phyloP scores from a whole-genome alignment of 1,140 invertebrate genomes.

The Anagrus nilaparvatae region DNA sequence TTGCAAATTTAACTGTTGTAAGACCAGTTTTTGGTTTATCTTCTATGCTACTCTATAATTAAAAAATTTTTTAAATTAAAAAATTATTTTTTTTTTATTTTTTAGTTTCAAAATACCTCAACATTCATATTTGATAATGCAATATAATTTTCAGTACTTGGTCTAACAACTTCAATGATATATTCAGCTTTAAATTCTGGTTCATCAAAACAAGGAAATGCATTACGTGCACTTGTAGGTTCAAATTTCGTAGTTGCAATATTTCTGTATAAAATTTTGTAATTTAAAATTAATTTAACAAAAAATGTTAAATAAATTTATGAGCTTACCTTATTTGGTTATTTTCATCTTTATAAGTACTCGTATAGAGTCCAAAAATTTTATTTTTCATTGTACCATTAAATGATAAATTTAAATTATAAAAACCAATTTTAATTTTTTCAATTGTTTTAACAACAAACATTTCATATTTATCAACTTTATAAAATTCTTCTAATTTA shows the following conservation, averaged over 20 bases:
- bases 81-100: not conserved
- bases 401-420: slow-evolving; percentile 55
- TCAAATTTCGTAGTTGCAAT: slow-evolving; percentile 89
- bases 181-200: slow-evolving; percentile 87
- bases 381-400: slow-evolving; percentile 54
- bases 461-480: slow-evolving; percentile 47
- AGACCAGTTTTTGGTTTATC: slow-evolving; percentile 31
- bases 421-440: slow-evolving; percentile 47
- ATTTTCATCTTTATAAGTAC: slow-evolving; percentile 52
- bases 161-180: slow-evolving; percentile 64
- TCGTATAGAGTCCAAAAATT: slow-evolving; percentile 72
- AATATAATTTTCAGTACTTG: slow-evolving; percentile 48
- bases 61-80: not conserved
- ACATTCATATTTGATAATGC: slow-evolving; percentile 72
- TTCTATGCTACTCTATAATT: slow-evolving; percentile 5
- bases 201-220: slow-evolving; percentile 95
- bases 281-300: slow-evolving; percentile 1
- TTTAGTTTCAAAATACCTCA: slow-evolving; percentile 30
- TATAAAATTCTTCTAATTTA: slow-evolving; percentile 45
- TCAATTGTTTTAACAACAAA: slow-evolving; percentile 49
- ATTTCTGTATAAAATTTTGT: slow-evolving; percentile 44
- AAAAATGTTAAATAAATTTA: not conserved
- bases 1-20: slow-evolving; percentile 55
- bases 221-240: slow-evolving; percentile 81
- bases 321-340: slow-evolving; percentile 48